Evolutionary conservation across 2,113 vertebrate species (phyloP).

Genomic region (Enhydra lutris): DNA sequence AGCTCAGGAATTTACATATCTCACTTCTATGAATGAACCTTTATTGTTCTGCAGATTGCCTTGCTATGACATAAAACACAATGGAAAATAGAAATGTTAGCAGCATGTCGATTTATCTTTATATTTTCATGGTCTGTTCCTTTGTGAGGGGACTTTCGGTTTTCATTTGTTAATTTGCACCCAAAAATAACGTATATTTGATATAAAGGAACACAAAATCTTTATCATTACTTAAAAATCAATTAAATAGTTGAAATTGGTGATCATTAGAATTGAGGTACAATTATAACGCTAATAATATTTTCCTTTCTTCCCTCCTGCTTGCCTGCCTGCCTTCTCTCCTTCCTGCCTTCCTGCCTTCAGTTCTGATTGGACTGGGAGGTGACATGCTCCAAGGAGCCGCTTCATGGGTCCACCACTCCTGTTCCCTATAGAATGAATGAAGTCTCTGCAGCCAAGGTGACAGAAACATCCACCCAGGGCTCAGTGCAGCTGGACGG

Average conservation of each 20-base stretch:
- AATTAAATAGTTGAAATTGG: neutral
- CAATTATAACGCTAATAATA: neutral
- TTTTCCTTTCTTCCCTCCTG: neutral
- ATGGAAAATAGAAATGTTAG: conserved; percentile 31
- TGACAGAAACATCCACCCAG: neutral
- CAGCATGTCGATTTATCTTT: conserved; percentile 11
- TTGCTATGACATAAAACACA: conserved; percentile 13
- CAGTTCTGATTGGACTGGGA: neutral
- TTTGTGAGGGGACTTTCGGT: neutral
- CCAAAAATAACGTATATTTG: neutral
- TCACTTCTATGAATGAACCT: conserved; percentile 27
- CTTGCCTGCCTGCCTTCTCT: too few species aligned
- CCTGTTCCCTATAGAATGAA: neutral
- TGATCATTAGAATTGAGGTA: neutral
- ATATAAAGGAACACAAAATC: neutral
- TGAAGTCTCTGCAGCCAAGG: too few species aligned
- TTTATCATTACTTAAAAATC: neutral
- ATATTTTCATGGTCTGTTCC: neutral
- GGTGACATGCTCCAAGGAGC: neutral
- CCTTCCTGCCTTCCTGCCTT: neutral
- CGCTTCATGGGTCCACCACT: neutral
- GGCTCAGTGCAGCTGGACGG: neutral
- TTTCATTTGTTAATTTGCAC: conserved; percentile 24
- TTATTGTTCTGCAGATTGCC: conserved; percentile 2
- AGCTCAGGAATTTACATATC: conserved; percentile 64